These are phyloP conservation scores for Crioceris asparagi DNA, from an alignment of 2,888 invertebrate species.

Conservation along the genomic window DNA sequence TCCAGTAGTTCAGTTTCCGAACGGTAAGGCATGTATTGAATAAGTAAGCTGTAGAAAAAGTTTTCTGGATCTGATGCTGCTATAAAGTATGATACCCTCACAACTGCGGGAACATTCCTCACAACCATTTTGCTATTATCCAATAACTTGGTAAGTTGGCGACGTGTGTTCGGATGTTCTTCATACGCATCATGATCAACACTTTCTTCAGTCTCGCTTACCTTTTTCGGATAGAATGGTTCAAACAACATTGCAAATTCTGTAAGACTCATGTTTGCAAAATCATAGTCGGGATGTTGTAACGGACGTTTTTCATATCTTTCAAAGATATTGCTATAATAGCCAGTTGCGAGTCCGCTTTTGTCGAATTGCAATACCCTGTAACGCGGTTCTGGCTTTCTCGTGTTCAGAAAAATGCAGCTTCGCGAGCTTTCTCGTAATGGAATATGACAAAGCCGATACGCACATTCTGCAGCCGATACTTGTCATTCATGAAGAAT, in stretches of 20 bases:
- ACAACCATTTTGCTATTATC: conserved; percentile 6
- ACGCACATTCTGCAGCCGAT: conserved; percentile 25
- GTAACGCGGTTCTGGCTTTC: conserved; percentile 4
- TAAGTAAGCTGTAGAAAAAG: conserved; percentile 4
- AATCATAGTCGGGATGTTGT: conserved; percentile 1
- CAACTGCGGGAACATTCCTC: conserved; percentile 4
- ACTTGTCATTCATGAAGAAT: conserved; percentile 25
- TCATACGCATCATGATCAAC: conserved; percentile 2
- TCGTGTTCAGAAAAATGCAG: conserved; percentile 3
- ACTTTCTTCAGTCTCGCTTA: not conserved
- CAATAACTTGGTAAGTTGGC: conserved; percentile 3
- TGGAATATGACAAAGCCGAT: conserved; percentile 17
- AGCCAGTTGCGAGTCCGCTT: conserved; percentile 1
- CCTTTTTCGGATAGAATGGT: conserved; percentile 2
- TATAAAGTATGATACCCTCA: conserved; percentile 7
- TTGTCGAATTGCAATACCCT: conserved; percentile 3
- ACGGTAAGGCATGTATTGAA: conserved; percentile 6
- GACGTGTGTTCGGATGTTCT: not conserved
- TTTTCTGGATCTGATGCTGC: conserved; percentile 4
- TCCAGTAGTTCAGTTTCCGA: conserved; percentile 3
- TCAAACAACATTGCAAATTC: conserved; percentile 5
- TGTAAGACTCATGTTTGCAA: conserved; percentile 4
- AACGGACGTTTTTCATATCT: conserved; percentile 4
- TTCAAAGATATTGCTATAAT: conserved; percentile 5
- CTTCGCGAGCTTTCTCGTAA: conserved; percentile 4